Conservation (phyloP, 2,113 vertebrate genomes). For the Dendrocopos noguchii region DNA sequence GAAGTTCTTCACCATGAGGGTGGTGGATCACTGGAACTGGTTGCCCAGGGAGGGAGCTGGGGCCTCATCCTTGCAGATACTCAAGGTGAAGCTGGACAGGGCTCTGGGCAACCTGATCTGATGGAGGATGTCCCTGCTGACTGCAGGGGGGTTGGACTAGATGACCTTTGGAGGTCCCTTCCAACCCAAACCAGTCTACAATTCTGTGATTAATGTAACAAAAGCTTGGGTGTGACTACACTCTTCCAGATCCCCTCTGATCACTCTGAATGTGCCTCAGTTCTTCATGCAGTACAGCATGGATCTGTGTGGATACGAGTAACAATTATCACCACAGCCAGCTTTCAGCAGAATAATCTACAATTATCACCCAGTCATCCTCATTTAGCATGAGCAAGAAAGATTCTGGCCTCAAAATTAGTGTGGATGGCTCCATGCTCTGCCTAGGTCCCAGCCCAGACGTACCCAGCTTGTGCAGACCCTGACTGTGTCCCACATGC, state of each 20-base stretch:
- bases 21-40: too few relatives aligned
- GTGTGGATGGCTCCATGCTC: neutral
- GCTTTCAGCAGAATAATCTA: neutral
- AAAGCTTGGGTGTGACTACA: neutral
- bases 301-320: neutral
- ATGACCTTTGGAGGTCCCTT: too few relatives aligned
- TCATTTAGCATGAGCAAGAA: neutral
- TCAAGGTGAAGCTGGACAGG: too few relatives aligned
- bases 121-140: too few relatives aligned
- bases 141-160: too few relatives aligned
- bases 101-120: too few relatives aligned
- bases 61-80: too few relatives aligned
- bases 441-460: neutral
- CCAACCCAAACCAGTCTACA: too few relatives aligned
- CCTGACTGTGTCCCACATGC: neutral
- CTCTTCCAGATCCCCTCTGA: neutral
- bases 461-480: accelerated
- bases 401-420: neutral
- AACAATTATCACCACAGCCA: neutral
- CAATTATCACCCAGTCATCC: neutral
- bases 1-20: too few relatives aligned
- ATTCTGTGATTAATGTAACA: neutral
- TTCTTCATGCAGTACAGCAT: neutral
- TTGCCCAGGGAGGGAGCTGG: too few relatives aligned
- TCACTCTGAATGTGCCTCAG: neutral